Evolutionary conservation across 2,113 vertebrate species (phyloP), one percentile per base, ranked within the genome.

Genomic region (Cebus imitator): DNA sequence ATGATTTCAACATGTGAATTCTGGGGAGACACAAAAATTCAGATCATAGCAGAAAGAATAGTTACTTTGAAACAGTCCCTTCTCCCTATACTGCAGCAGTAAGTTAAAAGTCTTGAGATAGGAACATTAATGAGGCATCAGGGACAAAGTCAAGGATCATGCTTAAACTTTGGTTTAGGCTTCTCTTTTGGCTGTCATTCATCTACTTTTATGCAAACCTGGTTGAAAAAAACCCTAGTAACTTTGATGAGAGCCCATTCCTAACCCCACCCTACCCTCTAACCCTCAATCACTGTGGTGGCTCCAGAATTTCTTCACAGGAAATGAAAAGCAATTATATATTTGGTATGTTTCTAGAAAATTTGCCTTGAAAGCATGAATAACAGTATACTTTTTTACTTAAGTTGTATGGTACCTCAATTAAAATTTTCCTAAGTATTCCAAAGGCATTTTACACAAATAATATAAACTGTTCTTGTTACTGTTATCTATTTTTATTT

Each of bases 121-220:
- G n/a, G 30, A 95, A 89, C 73, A 82, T 72, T 88, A 81, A 78
- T 93, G 27, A 96, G 58, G 37, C 75, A 78, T 93, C 14, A 89
- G 50, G 64, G 48, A 76, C 10, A 86, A 94, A 91, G 79, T 66
- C 35, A 96, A 93, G 61, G 52, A 23, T 16, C 16, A 68, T 76
- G 40, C 27, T 94, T 80, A 68, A 76, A 50, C n/a, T 91, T 91
- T 75, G 78, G 4, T 72, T 90, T 94, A 73, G 52, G 40, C 35
- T 37, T 91, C 72, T 91, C 17, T 92, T 25, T 11, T 93, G 35
- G 25, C 58, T 91, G n/a, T 80, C 57, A 88, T 97, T 93, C 10
- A 84, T 81, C 50, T 94, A 87, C 93, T 82, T 94, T 88, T 50
- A 90, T 72, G 32, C n/a, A 91, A 50, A 32, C 13, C 13, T 55